These are phyloP conservation scores for Hestina assimilis DNA, from an alignment of 1,140 invertebrate species.

Conservation along the genomic window DNA sequence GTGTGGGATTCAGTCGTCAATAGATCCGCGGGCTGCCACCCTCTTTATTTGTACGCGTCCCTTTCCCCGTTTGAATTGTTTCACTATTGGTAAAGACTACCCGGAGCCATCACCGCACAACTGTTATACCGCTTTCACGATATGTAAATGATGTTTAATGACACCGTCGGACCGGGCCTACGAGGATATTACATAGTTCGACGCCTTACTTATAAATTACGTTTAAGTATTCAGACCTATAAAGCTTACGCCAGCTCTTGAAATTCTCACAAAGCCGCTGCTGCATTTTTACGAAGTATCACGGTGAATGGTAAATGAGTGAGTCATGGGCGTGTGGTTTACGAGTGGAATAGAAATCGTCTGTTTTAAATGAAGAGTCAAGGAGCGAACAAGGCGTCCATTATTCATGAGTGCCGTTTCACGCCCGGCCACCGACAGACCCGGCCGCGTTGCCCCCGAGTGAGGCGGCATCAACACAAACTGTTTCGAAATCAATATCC, in stretches of 20 bases:
- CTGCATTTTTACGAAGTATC: conserved; percentile 73
- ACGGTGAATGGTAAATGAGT: conserved; percentile 72
- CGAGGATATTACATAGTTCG: background rate
- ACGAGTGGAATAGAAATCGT: conserved; percentile 76
- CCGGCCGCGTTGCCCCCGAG: conserved; percentile 18
- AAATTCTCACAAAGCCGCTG: conserved; percentile 56
- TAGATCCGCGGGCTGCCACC: conserved; percentile 12
- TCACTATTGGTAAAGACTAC: conserved; percentile 19
- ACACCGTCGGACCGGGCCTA: background rate
- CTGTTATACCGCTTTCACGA: conserved; percentile 17
- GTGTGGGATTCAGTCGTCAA: conserved; percentile 19
- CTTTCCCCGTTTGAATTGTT: conserved; percentile 21
- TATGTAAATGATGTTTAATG: conserved; percentile 21
- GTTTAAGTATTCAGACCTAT: conserved; percentile 14
- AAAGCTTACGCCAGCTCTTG: conserved; percentile 44
- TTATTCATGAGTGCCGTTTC: conserved; percentile 73
- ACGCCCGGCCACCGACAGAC: conserved; percentile 47
- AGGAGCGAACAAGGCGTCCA: conserved; percentile 68
- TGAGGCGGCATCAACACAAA: conserved; percentile 43
- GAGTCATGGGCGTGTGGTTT: conserved; percentile 71
- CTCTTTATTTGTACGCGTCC: conserved; percentile 17
- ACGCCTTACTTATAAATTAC: conserved; percentile 1
- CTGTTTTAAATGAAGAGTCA: conserved; percentile 74
- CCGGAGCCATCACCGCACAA: conserved; percentile 20
- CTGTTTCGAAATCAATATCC: conserved; percentile 74